These are phyloP conservation scores for Podocnemis expansa DNA, from an alignment of 2,113 vertebrate species.

Conservation along the genomic window DNA sequence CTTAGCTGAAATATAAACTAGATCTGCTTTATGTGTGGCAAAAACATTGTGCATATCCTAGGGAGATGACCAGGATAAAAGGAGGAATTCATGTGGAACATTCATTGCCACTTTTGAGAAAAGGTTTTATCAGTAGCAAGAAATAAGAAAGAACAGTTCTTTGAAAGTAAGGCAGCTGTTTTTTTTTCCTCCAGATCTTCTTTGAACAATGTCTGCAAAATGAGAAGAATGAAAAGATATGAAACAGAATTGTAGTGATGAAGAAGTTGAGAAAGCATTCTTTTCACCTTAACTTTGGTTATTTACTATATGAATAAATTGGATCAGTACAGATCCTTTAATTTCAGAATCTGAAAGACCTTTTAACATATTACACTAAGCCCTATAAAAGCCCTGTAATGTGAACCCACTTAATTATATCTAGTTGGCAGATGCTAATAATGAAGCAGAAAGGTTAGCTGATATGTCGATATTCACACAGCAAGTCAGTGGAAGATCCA, in stretches of 20 bases:
- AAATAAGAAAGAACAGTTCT: background rate
- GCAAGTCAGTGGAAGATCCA: background rate
- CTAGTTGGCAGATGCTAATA: background rate
- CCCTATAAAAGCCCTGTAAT: background rate
- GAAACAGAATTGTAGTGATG: background rate
- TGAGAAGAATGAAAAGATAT: background rate
- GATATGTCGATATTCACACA: background rate
- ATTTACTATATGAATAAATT: background rate
- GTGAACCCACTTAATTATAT: background rate
- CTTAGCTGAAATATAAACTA: background rate
- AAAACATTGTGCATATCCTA: background rate
- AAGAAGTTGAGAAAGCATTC: background rate
- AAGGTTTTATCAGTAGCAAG: background rate
- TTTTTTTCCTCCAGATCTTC: background rate
- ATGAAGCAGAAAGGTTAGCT: background rate
- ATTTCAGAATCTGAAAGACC: background rate
- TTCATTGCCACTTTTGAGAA: background rate
- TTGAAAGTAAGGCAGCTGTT: background rate
- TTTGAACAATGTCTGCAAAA: background rate
- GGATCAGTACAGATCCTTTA: background rate
- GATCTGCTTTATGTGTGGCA: background rate
- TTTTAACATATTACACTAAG: background rate
- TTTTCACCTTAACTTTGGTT: background rate
- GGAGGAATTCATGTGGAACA: background rate
- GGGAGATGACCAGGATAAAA: background rate